Conservation (phyloP, 1,140 invertebrate genomes). For the Mamestra configurata region DNA sequence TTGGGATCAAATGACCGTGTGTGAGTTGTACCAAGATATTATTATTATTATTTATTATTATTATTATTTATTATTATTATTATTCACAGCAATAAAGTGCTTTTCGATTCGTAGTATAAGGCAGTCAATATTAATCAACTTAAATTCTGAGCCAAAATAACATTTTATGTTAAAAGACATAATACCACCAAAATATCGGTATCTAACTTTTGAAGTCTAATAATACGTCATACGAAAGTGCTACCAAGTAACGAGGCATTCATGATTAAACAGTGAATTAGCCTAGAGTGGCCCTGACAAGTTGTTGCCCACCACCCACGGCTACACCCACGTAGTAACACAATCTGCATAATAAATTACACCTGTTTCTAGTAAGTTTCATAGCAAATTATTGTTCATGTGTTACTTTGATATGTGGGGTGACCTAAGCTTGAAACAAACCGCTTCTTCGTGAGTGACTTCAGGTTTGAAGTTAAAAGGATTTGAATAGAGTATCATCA, state of each 20-base stretch:
- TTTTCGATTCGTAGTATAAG: no score
- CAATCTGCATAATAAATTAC: slow-evolving; percentile 34
- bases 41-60: no score
- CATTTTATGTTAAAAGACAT: no score
- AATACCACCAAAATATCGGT: not conserved
- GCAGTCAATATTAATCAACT: no score
- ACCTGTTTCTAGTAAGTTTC: not conserved
- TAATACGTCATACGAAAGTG: not conserved
- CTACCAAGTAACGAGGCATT: not conserved
- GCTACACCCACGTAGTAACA: not conserved
- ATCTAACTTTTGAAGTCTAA: not conserved
- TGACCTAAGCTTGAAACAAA: not conserved
- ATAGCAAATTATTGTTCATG: slow-evolving; percentile 6
- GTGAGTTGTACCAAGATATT: no score
- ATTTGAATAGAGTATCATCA: no score
- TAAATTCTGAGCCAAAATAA: no score
- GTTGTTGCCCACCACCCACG: not conserved
- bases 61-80: no score
- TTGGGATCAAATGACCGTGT: no score
- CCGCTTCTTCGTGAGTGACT: not conserved
- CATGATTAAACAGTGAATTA: slow-evolving; percentile 8
- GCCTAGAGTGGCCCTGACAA: not conserved
- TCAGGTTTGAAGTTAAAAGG: no score
- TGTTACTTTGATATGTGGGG: not conserved
- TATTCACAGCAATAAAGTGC: no score